These are phyloP conservation scores for Channa striata DNA, from an alignment of 2,797 vertebrate species.

Conservation along the genomic window DNA sequence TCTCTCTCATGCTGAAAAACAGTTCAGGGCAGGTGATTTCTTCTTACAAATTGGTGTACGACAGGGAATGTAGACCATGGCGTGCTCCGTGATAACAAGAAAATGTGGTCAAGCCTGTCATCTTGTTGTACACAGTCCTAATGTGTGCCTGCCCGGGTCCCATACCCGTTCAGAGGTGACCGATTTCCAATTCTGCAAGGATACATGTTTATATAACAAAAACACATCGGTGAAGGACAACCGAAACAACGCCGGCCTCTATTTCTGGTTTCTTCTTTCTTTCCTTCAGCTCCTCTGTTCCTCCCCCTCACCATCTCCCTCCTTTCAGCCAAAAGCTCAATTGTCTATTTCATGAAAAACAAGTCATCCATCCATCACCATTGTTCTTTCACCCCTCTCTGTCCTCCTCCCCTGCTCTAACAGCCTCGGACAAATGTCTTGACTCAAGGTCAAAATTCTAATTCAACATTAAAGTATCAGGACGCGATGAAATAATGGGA, in stretches of 20 bases:
- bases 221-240: slow-evolving; percentile 20
- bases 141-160: slow-evolving; percentile 3
- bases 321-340: slow-evolving; percentile 35
- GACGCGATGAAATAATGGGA: slow-evolving; percentile 25
- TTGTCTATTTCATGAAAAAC: slow-evolving; percentile 62
- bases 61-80: slow-evolving; percentile 53
- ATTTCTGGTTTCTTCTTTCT: slow-evolving; percentile 11
- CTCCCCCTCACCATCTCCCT: slow-evolving; percentile 13
- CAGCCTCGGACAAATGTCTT: slow-evolving; percentile 34
- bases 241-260: slow-evolving; percentile 56
- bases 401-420: slow-evolving; percentile 15
- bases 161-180: slow-evolving; percentile 34
- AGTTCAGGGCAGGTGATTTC: slow-evolving; percentile 37
- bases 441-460: slow-evolving; percentile 27
- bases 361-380: slow-evolving; percentile 55
- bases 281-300: slow-evolving; percentile 28
- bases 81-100: slow-evolving; percentile 32
- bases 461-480: slow-evolving; percentile 32
- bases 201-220: slow-evolving; percentile 58
- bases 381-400: slow-evolving; percentile 37
- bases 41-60: slow-evolving; percentile 24
- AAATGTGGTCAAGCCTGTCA: slow-evolving; percentile 66
- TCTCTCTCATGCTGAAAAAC: neutral
- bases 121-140: slow-evolving; percentile 53
- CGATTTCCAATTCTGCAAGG: slow-evolving; percentile 17